Conservation (phyloP, 2,797 vertebrate genomes). For the Cyclura pinguis region DNA sequence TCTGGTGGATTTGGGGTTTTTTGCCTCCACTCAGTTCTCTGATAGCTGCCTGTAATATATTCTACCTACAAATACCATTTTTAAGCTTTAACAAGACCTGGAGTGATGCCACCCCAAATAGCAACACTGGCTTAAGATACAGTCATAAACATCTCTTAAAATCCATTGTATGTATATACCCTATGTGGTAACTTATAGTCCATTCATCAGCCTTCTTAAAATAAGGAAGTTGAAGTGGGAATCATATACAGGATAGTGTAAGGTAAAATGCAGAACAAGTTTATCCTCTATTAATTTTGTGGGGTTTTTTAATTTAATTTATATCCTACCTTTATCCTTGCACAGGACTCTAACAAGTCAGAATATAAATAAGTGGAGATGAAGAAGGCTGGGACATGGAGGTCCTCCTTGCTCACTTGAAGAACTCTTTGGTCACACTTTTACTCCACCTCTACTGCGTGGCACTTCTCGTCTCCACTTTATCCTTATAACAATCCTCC, state of each 20-base stretch:
- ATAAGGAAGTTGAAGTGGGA: not conserved
- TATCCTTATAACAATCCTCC: no score
- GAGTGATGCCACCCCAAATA: no score
- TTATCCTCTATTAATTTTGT: not conserved
- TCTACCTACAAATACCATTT: not conserved
- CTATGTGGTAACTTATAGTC: not conserved
- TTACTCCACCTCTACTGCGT: no score
- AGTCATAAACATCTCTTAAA: not conserved
- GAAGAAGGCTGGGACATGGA: not conserved
- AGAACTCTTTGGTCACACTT: not conserved
- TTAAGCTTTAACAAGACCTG: not conserved
- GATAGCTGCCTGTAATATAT: not conserved
- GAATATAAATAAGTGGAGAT: not conserved
- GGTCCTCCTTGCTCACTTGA: not conserved
- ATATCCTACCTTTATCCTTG: no score
- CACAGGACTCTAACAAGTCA: not conserved
- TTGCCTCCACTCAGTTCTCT: not conserved
- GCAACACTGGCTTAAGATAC: not conserved
- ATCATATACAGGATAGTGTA: not conserved
- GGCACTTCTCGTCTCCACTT: no score
- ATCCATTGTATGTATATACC: not conserved
- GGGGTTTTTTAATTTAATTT: no score
- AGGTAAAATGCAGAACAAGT: accelerated
- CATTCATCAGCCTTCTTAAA: not conserved
- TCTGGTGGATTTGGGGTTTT: not conserved